Evolutionary conservation across 1,140 invertebrate species (phyloP), one percentile per base, ranked within the genome.

Genomic region (Varroa destructor): DNA sequence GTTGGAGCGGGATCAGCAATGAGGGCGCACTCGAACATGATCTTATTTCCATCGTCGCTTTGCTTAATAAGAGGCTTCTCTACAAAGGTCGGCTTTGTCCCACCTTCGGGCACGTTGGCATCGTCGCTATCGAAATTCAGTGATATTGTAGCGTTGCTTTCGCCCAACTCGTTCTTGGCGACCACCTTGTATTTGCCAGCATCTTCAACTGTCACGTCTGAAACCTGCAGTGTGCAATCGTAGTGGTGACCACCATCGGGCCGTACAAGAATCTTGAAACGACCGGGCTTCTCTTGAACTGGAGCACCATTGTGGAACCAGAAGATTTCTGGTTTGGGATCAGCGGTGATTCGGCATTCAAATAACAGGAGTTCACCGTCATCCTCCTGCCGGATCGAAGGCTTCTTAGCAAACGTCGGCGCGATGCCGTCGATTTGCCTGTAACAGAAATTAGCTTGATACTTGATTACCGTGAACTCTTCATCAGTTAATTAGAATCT

Each of bases 321-420:
- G 74, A 85, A 84, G 71, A 97, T 90, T 75, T 84, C 85, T 71
- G 94, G 94, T 76, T 87, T 85, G 37, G 94, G 94, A 81, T 95
- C 91, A 73, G 93, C 92, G 77, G 91, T 88, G 76, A 97, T 90
- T 76, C 90, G 86, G 82, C 93, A 96, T 83, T 96, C 93, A 83
- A 97, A 97, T 76, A 96, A 84, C 74, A 97, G 82, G 79, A 90
- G 86, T 82, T 94, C 93, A 73, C 93, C 93, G 81, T 95, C 93
- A 79, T 96, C 92, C 81, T 95, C 93, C 81, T 97, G 93, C 80
- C 91, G 85, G 79, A 97, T 98, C 43, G 90, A 86, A 58, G 94
- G 94, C 82, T 97, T 97, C 84, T 94, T 92, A 79, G 89, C 87
- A 84, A 97, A 97, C 79, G 92, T 96, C 77, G 94, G 94, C 79